These are phyloP conservation scores for Cerastoderma edule DNA, from an alignment of 2,888 invertebrate species.

Conservation along the genomic window DNA sequence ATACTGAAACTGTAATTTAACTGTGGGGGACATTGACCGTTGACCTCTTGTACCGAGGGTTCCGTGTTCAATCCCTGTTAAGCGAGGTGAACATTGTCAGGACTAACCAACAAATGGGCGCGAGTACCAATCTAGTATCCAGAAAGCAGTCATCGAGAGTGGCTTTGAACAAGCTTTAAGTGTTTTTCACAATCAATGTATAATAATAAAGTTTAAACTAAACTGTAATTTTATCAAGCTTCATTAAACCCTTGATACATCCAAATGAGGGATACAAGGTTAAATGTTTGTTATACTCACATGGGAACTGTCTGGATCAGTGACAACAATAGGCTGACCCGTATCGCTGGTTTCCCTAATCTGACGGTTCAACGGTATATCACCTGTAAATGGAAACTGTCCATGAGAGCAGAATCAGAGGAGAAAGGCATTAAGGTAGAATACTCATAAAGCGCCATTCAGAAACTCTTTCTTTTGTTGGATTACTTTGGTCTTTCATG, in stretches of 20 bases:
- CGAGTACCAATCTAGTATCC: not conserved
- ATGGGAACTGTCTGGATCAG: conserved; percentile 85
- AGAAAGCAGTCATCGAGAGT: not conserved
- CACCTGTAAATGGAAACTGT: conserved; percentile 85
- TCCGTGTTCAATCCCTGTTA: too few relatives aligned
- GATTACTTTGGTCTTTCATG: too few relatives aligned
- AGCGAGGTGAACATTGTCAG: too few relatives aligned
- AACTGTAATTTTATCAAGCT: not conserved
- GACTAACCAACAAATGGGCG: not conserved
- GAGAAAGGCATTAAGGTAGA: too few relatives aligned
- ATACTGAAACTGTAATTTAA: too few relatives aligned
- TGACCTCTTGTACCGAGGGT: too few relatives aligned
- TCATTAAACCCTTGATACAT: not conserved
- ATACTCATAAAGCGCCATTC: too few relatives aligned
- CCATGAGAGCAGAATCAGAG: too few relatives aligned
- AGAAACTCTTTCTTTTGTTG: too few relatives aligned
- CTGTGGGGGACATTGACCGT: too few relatives aligned
- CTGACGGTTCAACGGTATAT: conserved; percentile 89
- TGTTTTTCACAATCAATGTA: not conserved
- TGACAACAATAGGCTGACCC: conserved; percentile 90
- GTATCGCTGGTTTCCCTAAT: conserved; percentile 89
- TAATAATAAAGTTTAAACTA: not conserved
- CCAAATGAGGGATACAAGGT: not conserved
- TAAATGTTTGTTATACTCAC: conserved; percentile 62
- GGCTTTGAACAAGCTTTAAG: not conserved